Evolutionary conservation across 1,140 invertebrate species (phyloP), one percentile per base, ranked within the genome.

Genomic region (Sitophilus oryzae): DNA sequence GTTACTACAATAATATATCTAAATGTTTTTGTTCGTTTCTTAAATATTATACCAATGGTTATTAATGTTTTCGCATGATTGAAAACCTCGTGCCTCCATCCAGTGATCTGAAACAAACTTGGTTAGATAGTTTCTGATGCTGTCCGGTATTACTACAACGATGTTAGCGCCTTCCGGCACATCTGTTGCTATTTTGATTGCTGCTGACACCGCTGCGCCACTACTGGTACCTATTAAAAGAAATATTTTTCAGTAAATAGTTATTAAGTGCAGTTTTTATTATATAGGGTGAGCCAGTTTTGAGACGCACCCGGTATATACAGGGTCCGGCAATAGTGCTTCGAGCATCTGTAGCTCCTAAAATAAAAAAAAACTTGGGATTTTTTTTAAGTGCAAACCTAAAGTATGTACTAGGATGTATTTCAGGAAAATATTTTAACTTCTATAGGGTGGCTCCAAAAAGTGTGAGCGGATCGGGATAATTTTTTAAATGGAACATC

Each of bases 121-220:
- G 1, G 93, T 95, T 89, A 99, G 92, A 70, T 99, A 99, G 74
- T 99, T 99, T 51, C 96, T 79, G 55, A 99, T 87, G 42, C 89
- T 89, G 73, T 99, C 96, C 0, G 96, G 93, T 16, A 98, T 71
- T 40, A 99, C 63, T 2, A 98, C 84, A 2, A 99, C 94, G 67
- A 92, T 86, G 22, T 84, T 81, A 73, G 98, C 87, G 2, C 86
- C 87, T 58, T 82, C 80, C 59, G 88, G 85, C 19, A 98, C 71
- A 23, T 82, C 75, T 64, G 83, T 85, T 0, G 91, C 91, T 2
- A 86, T 81, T 72, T 88, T 74, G 0, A 98, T 58, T 1, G 94
- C 93, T 19, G 74, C 84, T 58, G 75, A 77, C 74, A 98, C 79
- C 2, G 88, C 89, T 8, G 90, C 78, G 0, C 97, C 97, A 72